Conservation (phyloP, 2,113 vertebrate genomes). For the Phyllostomus hastatus region DNA sequence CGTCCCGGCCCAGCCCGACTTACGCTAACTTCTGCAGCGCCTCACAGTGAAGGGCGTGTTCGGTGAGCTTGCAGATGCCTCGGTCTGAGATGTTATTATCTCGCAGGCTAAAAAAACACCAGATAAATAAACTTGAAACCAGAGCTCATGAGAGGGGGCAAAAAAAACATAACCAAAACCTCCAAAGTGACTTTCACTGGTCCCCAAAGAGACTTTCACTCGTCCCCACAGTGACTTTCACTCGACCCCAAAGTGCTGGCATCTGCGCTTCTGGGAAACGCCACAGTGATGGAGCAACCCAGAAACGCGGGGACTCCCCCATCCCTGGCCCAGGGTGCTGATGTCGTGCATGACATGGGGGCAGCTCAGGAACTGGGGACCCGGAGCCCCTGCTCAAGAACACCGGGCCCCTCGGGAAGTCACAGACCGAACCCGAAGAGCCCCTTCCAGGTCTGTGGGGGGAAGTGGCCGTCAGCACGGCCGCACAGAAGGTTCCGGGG, state of each 20-base stretch:
- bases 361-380: neutral
- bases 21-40: slow-evolving; percentile 88
- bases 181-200: neutral
- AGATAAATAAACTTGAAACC: neutral
- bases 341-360: accelerated
- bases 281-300: neutral
- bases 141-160: neutral
- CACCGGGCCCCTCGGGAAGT: neutral
- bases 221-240: neutral
- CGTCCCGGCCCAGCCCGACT: slow-evolving; percentile 47
- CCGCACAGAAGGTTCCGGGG: neutral
- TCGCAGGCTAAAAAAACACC: slow-evolving; percentile 80
- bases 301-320: neutral
- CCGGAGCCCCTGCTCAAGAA: neutral
- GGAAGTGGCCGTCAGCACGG: neutral
- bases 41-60: slow-evolving; percentile 80
- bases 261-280: neutral
- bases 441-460: neutral
- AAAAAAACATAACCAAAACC: neutral
- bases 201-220: neutral
- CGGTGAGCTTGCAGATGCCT: slow-evolving; percentile 82
- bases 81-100: slow-evolving; percentile 90
- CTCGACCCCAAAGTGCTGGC: neutral
- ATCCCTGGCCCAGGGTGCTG: neutral
- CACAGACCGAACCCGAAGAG: neutral